Conservation (phyloP, 2,888 invertebrate genomes). For the Lochmaea crataegi region DNA sequence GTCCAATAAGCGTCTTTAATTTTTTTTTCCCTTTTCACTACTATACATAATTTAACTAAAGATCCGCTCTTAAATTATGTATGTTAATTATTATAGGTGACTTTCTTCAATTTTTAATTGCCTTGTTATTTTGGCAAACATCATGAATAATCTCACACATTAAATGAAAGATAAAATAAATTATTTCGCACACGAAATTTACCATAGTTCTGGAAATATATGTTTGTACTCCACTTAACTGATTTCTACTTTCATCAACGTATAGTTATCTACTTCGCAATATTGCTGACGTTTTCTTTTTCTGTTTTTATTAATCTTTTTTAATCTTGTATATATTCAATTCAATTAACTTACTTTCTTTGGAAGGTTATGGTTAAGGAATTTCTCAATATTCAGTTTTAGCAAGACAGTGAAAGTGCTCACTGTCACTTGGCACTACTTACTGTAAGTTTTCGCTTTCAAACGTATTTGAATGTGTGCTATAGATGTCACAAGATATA, state of each 20-base stretch:
- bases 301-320: conserved; percentile 13
- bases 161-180: neutral
- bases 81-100: neutral
- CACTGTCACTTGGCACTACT: conserved; percentile 43
- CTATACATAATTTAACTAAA: neutral
- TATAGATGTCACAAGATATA: neutral
- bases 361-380: conserved; percentile 52
- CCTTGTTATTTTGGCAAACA: neutral
- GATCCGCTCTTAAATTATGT: neutral
- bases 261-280: conserved; percentile 2
- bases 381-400: conserved; percentile 50
- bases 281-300: conserved; percentile 2
- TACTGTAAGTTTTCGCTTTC: conserved; percentile 28
- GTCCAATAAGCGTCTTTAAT: too few relatives aligned
- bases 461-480: neutral
- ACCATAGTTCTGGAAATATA: neutral
- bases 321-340: conserved; percentile 9
- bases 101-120: neutral
- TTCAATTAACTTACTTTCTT: conserved; percentile 51
- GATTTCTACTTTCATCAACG: conserved; percentile 34
- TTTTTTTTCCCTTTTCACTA: too few relatives aligned
- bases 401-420: conserved; percentile 56
- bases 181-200: neutral
- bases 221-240: conserved; percentile 10
- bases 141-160: neutral